These are phyloP conservation scores for Acanthoscelides obtectus DNA, from an alignment of 2,888 invertebrate genomes.

Conservation along the genomic window DNA sequence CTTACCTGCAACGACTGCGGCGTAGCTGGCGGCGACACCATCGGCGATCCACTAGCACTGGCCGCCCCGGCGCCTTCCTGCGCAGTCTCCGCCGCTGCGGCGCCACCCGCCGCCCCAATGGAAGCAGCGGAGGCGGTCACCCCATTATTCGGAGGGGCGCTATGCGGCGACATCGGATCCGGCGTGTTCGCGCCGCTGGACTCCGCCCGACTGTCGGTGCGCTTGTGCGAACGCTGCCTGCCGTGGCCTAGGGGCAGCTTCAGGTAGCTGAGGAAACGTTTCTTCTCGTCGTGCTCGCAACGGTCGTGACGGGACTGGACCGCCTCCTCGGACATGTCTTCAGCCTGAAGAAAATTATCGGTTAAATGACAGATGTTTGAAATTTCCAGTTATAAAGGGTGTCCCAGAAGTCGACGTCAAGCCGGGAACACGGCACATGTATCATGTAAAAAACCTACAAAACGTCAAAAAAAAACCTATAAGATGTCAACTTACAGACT, in stretches of 20 bases:
- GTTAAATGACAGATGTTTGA: too few relatives aligned
- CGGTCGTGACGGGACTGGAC: constrained; percentile 69
- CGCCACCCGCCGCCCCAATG: background rate
- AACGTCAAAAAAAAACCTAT: too few relatives aligned
- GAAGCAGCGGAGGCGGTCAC: constrained; percentile 15
- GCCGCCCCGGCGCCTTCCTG: background rate
- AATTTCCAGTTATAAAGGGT: too few relatives aligned
- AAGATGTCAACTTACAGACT: too few relatives aligned
- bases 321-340: constrained; percentile 76
- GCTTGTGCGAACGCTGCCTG: constrained; percentile 57
- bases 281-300: constrained; percentile 76
- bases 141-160: constrained; percentile 46
- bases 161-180: constrained; percentile 59
- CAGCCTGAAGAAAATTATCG: constrained; percentile 48
- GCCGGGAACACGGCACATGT: too few relatives aligned
- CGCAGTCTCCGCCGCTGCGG: background rate
- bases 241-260: constrained; percentile 46
- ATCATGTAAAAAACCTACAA: too few relatives aligned
- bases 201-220: constrained; percentile 64
- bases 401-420: too few relatives aligned
- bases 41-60: constrained; percentile 26
- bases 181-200: constrained; percentile 72
- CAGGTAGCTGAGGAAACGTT: constrained; percentile 62
- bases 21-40: constrained; percentile 52
- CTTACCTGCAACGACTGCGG: constrained; percentile 39